Evolutionary conservation across 2,888 invertebrate species (phyloP), one percentile per base, ranked within the genome.

Genomic region (Microctonus hyperodae): DNA sequence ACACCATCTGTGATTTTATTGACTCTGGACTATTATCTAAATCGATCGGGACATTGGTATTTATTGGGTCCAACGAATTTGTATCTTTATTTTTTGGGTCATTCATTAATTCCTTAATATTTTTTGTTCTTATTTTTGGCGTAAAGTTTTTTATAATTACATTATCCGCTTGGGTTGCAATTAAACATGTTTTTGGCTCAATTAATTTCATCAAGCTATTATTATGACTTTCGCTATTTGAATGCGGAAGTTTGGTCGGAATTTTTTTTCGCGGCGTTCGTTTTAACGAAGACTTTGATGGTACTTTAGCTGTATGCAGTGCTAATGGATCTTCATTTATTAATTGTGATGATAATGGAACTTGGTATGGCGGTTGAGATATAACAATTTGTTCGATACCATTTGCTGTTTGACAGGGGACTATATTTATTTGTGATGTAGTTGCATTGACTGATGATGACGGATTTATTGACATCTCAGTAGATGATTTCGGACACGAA

Each of bases 91-190:
- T n/a, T n/a, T n/a, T 33, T 9, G 67, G 58, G 10, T 51, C 37
- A 23, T 16, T 58, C 20, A 61, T 11, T n/a, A 20, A 10, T 11
- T 28, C 31, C 2, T 23, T 7, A 60, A 63, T 37, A 57, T 66
- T 50, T 53, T 65, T 23, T 35, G 40, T 9, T 64, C 57, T 5
- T 66, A 57, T 3, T 57, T 40, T 6, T 44, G 44, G 20, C 16
- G 22, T 59, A 13, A 11, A 44, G 9, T 22, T 35, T 25, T 64
- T 23, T 0, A 68, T 16, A 2, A 60, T 35, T 4, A 69, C 66
- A 55, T 68, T 70, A 6, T 70, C 70, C 0, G 73, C 64, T 28
- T 73, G 73, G 7, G 73, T 70, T 0, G 69, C 70, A 31, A 74
- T 74, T 28, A 72, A 68, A 63, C 69, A 71, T 51, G 62, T 71